Evolutionary conservation across 2,113 vertebrate genomes (phyloP), one percentile per base, ranked within the genome.

Genomic region (Microcebus ravelobensis): DNA sequence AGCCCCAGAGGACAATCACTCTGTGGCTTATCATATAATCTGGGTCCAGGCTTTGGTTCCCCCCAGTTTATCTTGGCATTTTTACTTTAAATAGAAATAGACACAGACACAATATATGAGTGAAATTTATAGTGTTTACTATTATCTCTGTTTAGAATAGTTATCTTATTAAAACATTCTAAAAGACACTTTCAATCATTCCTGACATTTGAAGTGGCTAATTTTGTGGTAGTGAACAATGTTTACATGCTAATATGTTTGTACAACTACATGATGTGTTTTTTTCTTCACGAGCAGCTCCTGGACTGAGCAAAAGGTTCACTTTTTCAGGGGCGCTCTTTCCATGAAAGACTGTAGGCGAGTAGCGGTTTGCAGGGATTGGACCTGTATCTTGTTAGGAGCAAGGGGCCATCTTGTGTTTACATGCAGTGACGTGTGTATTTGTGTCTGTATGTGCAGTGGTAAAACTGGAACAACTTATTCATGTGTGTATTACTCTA

Each of bases 81-180:
- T 96, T 95, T 92, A 84, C 59, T 97, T 81, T 76, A 34, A 55
- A n/a, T 94, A 92, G 89, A 95, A 81, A 71, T 67, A 94, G 74
- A 76, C 34, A 65, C 34, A 50, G 21, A 50, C 52, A 80, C 79
- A 52, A 65, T 55, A 59, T 31, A 80, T 11, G 79, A 57, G 63
- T 76, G 80, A 79, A 6, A 79, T 94, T 76, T 65, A 57, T 1
- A 42, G 27, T 90, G 57, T 52, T 95, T 93, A 45, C 87, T 93
- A 65, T 86, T 45, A 45, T 59, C 74, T 87, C 11, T 76, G 45
- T 95, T 95, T 85, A 95, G 65, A 96, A 45, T 48, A 92, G 90
- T 20, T 74, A 65, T 68, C 65, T 55, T 74, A 87, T 74, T 50
- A 48, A 94, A 65, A 61, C 39, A 74, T 21, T 59, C 91, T 42